These are phyloP conservation scores for Ochlodes sylvanus DNA, from an alignment of 2,888 invertebrate genomes.

Conservation along the genomic window DNA sequence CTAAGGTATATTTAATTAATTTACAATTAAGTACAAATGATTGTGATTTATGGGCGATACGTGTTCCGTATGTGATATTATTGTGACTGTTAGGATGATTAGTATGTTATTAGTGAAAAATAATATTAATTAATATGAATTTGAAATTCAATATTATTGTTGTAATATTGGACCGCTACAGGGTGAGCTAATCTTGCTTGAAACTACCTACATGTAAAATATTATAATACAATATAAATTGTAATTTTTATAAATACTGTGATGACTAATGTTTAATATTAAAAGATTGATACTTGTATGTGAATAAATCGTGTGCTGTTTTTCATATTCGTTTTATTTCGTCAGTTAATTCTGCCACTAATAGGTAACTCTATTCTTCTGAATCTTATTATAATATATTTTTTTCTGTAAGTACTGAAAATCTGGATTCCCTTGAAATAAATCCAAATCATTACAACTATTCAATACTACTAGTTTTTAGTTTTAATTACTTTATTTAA, in stretches of 20 bases:
- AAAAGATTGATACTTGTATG: slow-evolving; percentile 34
- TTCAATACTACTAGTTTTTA: too few species aligned
- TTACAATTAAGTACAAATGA: slow-evolving; percentile 44
- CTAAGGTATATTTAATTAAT: slow-evolving; percentile 46
- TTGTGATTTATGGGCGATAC: slow-evolving; percentile 22
- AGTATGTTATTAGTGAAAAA: background rate
- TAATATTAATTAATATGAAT: too few species aligned
- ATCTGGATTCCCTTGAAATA: too few species aligned
- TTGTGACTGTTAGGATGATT: slow-evolving; percentile 23
- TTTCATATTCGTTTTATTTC: slow-evolving; percentile 52
- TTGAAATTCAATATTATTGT: background rate
- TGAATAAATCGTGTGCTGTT: slow-evolving; percentile 60
- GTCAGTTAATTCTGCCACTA: background rate
- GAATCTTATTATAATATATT: too few species aligned
- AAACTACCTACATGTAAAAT: slow-evolving; percentile 24
- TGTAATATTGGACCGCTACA: slow-evolving; percentile 39
- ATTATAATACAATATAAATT: slow-evolving; percentile 20
- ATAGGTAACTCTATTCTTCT: too few species aligned
- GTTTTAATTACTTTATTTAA: too few species aligned
- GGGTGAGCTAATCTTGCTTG: slow-evolving; percentile 46
- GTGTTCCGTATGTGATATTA: slow-evolving; percentile 22
- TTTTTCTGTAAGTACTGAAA: too few species aligned
- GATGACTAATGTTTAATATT: slow-evolving; percentile 35
- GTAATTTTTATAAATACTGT: slow-evolving; percentile 38
- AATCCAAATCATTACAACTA: too few species aligned